Base-by-base conservation (phyloP, 1,140 invertebrate genomes). In the Fopius arisanus region DNA sequence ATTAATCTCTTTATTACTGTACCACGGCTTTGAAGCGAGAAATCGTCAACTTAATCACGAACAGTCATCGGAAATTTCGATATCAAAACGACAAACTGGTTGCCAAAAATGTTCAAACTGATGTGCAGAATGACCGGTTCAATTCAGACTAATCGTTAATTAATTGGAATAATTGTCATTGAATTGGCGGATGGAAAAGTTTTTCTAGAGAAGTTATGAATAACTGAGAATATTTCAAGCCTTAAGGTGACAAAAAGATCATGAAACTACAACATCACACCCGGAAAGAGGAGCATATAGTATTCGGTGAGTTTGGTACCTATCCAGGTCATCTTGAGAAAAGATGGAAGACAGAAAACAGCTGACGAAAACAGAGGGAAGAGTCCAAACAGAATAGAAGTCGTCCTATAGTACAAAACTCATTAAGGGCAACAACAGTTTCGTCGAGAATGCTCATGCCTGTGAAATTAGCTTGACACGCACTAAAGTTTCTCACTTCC, bases 391-490 rank as follows among this genome's bases (percentile, higher is more conserved):
- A 70, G 19, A 70, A 65, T 40, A 40, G 70, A 41, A 59, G 6
- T 63, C n/a, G 48, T 37, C 54, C 54, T 59, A 59, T 9, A 28
- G 54, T 59, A 59, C 54, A 70, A 28, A 75, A 80, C 83, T 86
- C 83, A 85, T 86, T 86, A 86, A 84, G 84, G 82, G 79, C 80
- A 83, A 84, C 84, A 84, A 65, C 67, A 82, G 77, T 76, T 70
- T 54, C 68, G 67, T 67, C 67, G 74, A 65, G 43, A 16, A 48
- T 70, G 26, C 63, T 65, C 14, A 19, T 48, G 63, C 23, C 40
- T 31, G 16, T 9, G 16, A 31, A 67, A 69, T 29, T 31, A 69
- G 43, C 51, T 51, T 51, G 19, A 9, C 21, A 51, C 14, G 21
- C 4, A 23, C n/a, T 41, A 28, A 51, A 29, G 28, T 26, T 10